Conservation (phyloP, 2,888 invertebrate genomes). For the Tetrapedia diversipes region DNA sequence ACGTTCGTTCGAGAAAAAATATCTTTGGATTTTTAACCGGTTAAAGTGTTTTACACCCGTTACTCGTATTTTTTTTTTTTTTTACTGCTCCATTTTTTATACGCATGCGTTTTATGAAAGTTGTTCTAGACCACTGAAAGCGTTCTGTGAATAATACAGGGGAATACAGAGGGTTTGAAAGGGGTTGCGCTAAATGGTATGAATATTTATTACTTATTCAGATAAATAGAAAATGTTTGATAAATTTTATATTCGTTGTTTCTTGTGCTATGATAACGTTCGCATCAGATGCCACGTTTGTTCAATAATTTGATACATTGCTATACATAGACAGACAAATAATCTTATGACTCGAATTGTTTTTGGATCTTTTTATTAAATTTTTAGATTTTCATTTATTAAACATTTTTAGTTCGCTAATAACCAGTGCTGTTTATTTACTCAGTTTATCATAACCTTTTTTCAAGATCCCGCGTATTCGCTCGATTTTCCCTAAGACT, state of each 20-base stretch:
- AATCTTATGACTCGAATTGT: too few relatives aligned
- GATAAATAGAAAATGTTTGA: neutral
- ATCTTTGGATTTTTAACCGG: constrained; percentile 30
- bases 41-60: neutral
- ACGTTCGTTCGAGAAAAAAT: constrained; percentile 36
- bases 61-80: neutral
- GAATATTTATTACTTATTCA: neutral
- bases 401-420: too few relatives aligned
- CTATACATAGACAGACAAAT: too few relatives aligned
- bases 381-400: neutral
- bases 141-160: neutral
- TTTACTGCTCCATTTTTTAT: neutral
- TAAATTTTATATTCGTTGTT: neutral
- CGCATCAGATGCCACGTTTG: too few relatives aligned
- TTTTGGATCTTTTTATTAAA: too few relatives aligned
- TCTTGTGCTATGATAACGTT: too few relatives aligned
- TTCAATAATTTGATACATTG: neutral
- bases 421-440: too few relatives aligned
- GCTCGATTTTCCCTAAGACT: neutral
- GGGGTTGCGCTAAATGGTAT: neutral
- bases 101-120: constrained; percentile 12
- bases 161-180: neutral
- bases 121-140: neutral
- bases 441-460: neutral
- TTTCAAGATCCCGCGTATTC: neutral